Evolutionary conservation across 2,113 vertebrate species (phyloP).

Genomic region (Uria lomvia): DNA sequence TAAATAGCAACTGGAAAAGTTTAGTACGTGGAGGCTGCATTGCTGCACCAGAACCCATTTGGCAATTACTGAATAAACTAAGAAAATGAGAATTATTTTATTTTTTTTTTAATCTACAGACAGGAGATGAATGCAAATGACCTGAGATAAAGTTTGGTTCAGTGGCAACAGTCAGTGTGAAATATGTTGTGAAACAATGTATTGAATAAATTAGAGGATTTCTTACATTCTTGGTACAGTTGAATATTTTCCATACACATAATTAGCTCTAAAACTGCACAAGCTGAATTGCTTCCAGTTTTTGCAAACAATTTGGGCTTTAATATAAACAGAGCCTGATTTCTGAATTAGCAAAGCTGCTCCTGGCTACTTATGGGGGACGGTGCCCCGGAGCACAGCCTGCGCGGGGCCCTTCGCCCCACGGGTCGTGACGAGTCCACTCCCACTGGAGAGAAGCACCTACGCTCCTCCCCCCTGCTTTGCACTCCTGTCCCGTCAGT

Average conservation of each 20-base stretch:
- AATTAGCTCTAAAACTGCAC: conserved; percentile 64
- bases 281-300: conserved; percentile 67
- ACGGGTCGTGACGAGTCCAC: not conserved
- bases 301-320: conserved; percentile 61
- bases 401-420: not conserved
- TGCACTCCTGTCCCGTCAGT: not conserved
- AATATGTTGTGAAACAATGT: conserved; percentile 63
- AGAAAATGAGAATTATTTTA: conserved; percentile 29
- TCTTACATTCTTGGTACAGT: conserved; percentile 64
- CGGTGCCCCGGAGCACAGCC: not conserved
- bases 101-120: conserved; percentile 38
- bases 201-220: conserved; percentile 59
- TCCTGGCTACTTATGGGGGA: conserved; percentile 42
- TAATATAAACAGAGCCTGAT: conserved; percentile 55
- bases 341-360: conserved; percentile 52
- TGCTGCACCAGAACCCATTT: conserved; percentile 39
- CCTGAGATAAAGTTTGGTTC: conserved; percentile 64
- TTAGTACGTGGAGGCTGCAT: not conserved
- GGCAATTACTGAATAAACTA: conserved; percentile 55
- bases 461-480: not conserved
- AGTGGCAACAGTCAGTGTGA: conserved; percentile 63
- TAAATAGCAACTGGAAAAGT: conserved; percentile 41
- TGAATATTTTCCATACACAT: conserved; percentile 60
- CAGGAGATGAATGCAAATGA: conserved; percentile 65
- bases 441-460: not conserved